Base-by-base conservation (phyloP, 1,140 invertebrate species). In the Dufourea novaeangliae region DNA sequence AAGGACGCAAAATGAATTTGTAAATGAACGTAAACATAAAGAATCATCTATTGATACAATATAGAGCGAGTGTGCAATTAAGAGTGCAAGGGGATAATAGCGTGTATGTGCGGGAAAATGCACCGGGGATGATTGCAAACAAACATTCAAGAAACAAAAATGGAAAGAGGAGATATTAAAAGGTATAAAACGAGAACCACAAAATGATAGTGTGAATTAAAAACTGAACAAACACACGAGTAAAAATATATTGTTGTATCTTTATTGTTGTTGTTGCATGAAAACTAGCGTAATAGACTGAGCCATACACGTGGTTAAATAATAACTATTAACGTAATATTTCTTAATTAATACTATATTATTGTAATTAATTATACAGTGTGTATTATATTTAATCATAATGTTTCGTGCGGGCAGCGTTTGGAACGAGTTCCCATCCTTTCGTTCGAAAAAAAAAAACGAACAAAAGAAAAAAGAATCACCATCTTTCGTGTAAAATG, bases 211-310 rank as follows among this genome's bases (percentile, higher is more conserved):
- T 80, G 41, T 46, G 46, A 77, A 84, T 79, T 81, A 82, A 87
- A 71, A n/a, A n/a, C n/a, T 56, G 71, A n/a, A 87, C 59, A 80
- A 79, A 86, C 80, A 88, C 79, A 84, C 46, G 46, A 89, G 83
- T 87, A 90, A 85, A 90, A 85, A 90, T 87, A 90, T 88, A 91
- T 91, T 90, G 88, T 91, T 91, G 89, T 91, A 90, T 89, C 87
- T 89, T 90, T 91, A 90, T 91, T 91, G 89, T 91, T 91, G 86
- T 90, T 89, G 86, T 89, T 90, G 90, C 89, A 91, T 91, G 89
- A 91, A n/a, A 84, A 90, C 86, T 91, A 91, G 90, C 83, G 78
- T 90, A 90, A 91, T 91, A 91, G 90, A 91, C 89, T 91, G 89
- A 91, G 88, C 90, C 88, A 89, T 90, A 88, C 70, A 82, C 44